phyloP scores from a whole-genome alignment of 2,888 invertebrate species.

The Drosophila helvetica region DNA sequence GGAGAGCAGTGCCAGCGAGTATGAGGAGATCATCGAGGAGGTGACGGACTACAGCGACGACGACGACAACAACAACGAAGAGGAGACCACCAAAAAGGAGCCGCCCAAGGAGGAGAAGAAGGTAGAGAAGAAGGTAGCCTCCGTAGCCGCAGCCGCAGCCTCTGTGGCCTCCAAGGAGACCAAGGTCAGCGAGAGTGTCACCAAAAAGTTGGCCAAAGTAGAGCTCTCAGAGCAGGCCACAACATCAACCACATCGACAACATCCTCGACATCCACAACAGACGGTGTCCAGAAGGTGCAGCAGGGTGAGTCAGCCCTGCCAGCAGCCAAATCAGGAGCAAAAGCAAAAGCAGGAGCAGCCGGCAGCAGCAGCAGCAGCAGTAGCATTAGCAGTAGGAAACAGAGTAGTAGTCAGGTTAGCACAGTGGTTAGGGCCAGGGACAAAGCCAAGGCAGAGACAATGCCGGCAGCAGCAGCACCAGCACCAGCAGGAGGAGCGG shows the following conservation, averaged over 20 bases:
- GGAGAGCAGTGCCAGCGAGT: slow-evolving; percentile 82
- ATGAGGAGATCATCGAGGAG: slow-evolving; percentile 83
- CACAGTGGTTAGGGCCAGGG: slow-evolving; percentile 55
- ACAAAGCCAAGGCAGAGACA: slow-evolving; percentile 42
- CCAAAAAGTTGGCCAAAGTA: slow-evolving; percentile 62
- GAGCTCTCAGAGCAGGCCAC: slow-evolving; percentile 51
- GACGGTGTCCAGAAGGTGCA: slow-evolving; percentile 59
- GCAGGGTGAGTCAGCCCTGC: slow-evolving; percentile 89
- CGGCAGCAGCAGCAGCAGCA: slow-evolving; percentile 54
- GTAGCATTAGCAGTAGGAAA: slow-evolving; percentile 61
- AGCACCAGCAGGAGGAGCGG: slow-evolving; percentile 9
- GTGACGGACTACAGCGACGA: slow-evolving; percentile 81
- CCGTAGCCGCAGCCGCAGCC: slow-evolving; percentile 12
- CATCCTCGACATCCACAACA: slow-evolving; percentile 38
- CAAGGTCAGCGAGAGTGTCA: slow-evolving; percentile 44
- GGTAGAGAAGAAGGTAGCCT: not conserved
- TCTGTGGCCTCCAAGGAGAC: slow-evolving; percentile 17
- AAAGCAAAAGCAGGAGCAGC: slow-evolving; percentile 19
- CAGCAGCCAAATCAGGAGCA: slow-evolving; percentile 82
- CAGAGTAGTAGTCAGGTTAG: slow-evolving; percentile 59
- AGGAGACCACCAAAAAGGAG: slow-evolving; percentile 22
- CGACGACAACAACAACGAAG: slow-evolving; percentile 42
- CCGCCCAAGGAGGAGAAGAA: slow-evolving; percentile 9
- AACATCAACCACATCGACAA: slow-evolving; percentile 12
- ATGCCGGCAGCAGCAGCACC: slow-evolving; percentile 27